phyloP scores from a whole-genome alignment of 2,113 vertebrate species.

The Columba janthina region DNA sequence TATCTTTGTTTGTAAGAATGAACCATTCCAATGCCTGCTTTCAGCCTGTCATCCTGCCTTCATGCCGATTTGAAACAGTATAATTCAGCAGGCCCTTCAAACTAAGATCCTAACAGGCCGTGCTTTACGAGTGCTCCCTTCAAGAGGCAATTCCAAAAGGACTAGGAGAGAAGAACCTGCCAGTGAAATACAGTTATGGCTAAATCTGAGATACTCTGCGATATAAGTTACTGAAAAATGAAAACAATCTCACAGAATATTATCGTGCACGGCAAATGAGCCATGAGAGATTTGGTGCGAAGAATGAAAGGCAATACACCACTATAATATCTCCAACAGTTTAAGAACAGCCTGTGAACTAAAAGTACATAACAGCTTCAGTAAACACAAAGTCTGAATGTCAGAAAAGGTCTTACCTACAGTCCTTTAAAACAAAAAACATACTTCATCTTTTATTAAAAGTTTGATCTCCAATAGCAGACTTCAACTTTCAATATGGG shows the following conservation, averaged over 20 bases:
- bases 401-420: constrained; percentile 2
- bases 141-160: background rate
- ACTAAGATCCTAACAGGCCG: background rate
- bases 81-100: constrained; percentile 4
- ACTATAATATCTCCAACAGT: background rate
- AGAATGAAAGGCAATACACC: constrained; percentile 9
- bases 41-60: background rate
- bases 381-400: background rate
- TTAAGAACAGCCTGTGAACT: constrained; percentile 24
- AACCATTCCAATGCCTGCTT: background rate
- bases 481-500: background rate
- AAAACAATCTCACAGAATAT: constrained; percentile 33
- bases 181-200: background rate
- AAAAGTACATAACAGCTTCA: background rate
- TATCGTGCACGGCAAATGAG: background rate
- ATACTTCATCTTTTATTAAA: background rate
- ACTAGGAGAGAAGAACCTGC: background rate
- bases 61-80: background rate
- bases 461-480: background rate
- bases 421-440: background rate
- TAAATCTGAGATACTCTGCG: background rate
- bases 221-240: constrained; percentile 42
- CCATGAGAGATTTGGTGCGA: constrained; percentile 9
- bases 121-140: background rate
- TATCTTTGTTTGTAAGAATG: background rate